Evolutionary conservation across 2,888 invertebrate genomes (phyloP).

Genomic region (Pomacea canaliculata): DNA sequence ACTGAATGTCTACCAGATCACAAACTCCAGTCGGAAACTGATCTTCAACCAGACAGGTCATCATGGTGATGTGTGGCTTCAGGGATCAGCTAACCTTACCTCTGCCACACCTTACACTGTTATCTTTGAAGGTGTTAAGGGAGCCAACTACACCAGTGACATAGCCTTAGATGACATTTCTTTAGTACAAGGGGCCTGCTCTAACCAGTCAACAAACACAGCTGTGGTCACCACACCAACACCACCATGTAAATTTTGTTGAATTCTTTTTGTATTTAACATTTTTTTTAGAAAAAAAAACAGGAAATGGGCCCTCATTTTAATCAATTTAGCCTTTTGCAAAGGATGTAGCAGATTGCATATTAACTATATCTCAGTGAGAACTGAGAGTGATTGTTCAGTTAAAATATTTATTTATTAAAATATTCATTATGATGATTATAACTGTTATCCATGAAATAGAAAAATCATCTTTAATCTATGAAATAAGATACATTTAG

Average conservation of each 20-base stretch:
- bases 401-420: too few relatives aligned
- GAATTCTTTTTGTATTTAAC: neutral
- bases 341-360: too few relatives aligned
- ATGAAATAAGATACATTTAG: too few relatives aligned
- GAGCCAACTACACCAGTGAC: conserved; percentile 48
- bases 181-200: conserved; percentile 38
- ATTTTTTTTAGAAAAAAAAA: too few relatives aligned
- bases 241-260: conserved; percentile 40
- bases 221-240: conserved; percentile 38
- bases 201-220: conserved; percentile 37
- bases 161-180: conserved; percentile 41
- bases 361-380: too few relatives aligned
- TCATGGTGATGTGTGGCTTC: conserved; percentile 51
- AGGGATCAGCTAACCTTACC: conserved; percentile 41
- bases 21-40: conserved; percentile 26
- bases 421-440: too few relatives aligned
- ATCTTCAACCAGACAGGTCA: conserved; percentile 50
- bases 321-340: too few relatives aligned
- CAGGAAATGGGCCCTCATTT: too few relatives aligned
- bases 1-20: conserved; percentile 51
- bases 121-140: conserved; percentile 57
- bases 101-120: conserved; percentile 40
- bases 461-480: too few relatives aligned
- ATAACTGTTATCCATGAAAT: too few relatives aligned
- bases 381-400: too few relatives aligned